A percentile compares a stretch with the other conserved stretches of the same genome.
Conservation (phyloP, 1,140 invertebrate species). For the Aricia agestis region DNA sequence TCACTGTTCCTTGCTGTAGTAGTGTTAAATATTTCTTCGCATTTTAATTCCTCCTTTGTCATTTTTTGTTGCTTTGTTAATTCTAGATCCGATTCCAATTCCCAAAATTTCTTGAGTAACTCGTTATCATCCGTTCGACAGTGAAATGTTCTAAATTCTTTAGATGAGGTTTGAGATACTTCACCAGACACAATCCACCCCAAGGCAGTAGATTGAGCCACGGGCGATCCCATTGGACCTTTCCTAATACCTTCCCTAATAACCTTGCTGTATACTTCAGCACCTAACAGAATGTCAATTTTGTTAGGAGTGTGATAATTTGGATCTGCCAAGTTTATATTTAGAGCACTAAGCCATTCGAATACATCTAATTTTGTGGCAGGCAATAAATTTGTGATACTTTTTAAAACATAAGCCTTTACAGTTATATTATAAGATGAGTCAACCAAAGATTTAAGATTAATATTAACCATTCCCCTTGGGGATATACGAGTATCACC, state of each 20-base stretch:
- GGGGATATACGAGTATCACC: slow-evolving; percentile 24
- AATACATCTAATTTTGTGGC: slow-evolving; percentile 12
- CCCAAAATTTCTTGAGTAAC: slow-evolving; percentile 24
- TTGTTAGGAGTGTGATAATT: slow-evolving; percentile 30
- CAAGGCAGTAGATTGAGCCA: slow-evolving; percentile 28
- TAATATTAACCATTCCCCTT: slow-evolving; percentile 24
- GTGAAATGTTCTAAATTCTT: background rate
- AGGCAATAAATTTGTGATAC: slow-evolving; percentile 27
- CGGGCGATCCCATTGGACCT: slow-evolving; percentile 15
- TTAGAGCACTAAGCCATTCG: slow-evolving; percentile 20
- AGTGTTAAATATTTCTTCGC: slow-evolving; percentile 24
- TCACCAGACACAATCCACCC: slow-evolving; percentile 37
- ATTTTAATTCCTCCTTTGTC: slow-evolving; percentile 24
- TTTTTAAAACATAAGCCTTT: too few species aligned
- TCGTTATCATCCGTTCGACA: slow-evolving; percentile 13
- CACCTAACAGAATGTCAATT: slow-evolving; percentile 33
- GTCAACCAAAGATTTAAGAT: slow-evolving; percentile 23
- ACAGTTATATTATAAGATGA: too few species aligned
- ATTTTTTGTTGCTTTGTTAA: slow-evolving; percentile 10
- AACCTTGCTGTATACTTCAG: slow-evolving; percentile 31
- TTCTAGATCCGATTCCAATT: slow-evolving; percentile 22
- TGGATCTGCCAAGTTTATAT: slow-evolving; percentile 32
- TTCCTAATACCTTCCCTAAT: slow-evolving; percentile 25
- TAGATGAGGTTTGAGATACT: background rate
- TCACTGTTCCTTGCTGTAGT: slow-evolving; percentile 20